Base-by-base conservation (phyloP, 2,797 vertebrate genomes). In the Danio albolineatus region DNA sequence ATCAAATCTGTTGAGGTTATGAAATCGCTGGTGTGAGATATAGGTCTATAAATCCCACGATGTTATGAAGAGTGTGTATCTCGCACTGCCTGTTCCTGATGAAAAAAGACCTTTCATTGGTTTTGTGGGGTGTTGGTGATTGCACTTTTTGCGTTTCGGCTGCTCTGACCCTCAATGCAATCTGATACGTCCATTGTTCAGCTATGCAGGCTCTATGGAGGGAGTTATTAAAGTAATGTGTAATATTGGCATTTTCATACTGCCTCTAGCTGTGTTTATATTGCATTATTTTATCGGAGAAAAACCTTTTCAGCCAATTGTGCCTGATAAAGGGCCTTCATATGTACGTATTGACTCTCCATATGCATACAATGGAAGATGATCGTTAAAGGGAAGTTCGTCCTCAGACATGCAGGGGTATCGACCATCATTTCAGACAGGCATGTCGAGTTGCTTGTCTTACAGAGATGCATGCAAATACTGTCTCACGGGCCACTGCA, bases 291-390 rank as follows among this genome's bases (percentile, higher is more conserved):
- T 78, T 82, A 80, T 80, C 78, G 5, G 19, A 16, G 14, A 17
- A 56, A 54, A 74, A 43, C 46, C 65, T 60, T 66, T 79, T 69
- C 49, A 72, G 28, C 36, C 70, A 36, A 51, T 48, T 62, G 78
- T 49, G 66, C 28, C 8, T 64, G 54, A 64, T 59, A 59, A 74
- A 74, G 51, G 21, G 49, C 6, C 53, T 60, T 74, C 54, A 73
- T 64, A 49, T 54, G 77, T 61, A 67, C 53, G 62, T 82, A 84
- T 85, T 85, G 86, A 83, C 78, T 79, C 67, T 39, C 60, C 38
- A 74, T 54, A 61, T 41, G 48, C 61, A 69, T 72, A 70, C 36
- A 66, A 38, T 16, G 39, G 21, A 65, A 69, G 64, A 70, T 59
- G 7, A 67, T 43, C 28, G 39, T 65, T 38, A 67, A 67, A 46